Base-by-base conservation (phyloP, 2,113 vertebrate species). In the Lynx canadensis region DNA sequence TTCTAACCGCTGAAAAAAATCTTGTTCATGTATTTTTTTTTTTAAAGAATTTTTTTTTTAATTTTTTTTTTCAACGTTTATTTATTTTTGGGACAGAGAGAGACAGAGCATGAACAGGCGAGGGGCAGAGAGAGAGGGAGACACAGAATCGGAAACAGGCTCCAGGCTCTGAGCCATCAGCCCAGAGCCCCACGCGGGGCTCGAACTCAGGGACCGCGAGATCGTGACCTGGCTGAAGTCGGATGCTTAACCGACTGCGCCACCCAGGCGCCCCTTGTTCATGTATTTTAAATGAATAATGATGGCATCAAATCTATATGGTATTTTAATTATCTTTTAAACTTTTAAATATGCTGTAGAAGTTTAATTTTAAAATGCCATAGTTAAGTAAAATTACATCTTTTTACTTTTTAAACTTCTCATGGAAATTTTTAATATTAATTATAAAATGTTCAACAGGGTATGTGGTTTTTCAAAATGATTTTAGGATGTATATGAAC, bases 301-400 rank as follows among this genome's bases (percentile, higher is more conserved):
- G 16, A 14, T 84, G 36, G 0, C 71, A 73, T 81, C 11, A 76
- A 68, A 93, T 82, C n/a, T 92, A 45, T 76, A 60, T 86, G 23
- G 2, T 89, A 88, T 93, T 97, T 97, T 90, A 90, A 66, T 91
- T 36, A 45, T 89, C 57, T 84, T 48, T 82, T 91, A 55, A 91
- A 33, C 4, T 85, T 81, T 89, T n/a, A 92, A 79, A 79, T 79
- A 3, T 71, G 23, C 25, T 93, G 12, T 73, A 91, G 73, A 91
- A 63, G 19, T 63, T 90, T 18, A 63, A 50, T 79, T 91, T 97
- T 80, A 66, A 94, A 96, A 81, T 88, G 11, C 5, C 23, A 52
- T 60, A 57, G 33, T 85, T 92, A 92, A 91, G 41, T 60, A 27
- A 71, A 94, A 76, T 82, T 63, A 52, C 1, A 68, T 21, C 19